Evolutionary conservation across 2,797 vertebrate genomes (phyloP), one percentile per base, ranked within the genome.

Genomic region (Eupleurogrammus muticus): DNA sequence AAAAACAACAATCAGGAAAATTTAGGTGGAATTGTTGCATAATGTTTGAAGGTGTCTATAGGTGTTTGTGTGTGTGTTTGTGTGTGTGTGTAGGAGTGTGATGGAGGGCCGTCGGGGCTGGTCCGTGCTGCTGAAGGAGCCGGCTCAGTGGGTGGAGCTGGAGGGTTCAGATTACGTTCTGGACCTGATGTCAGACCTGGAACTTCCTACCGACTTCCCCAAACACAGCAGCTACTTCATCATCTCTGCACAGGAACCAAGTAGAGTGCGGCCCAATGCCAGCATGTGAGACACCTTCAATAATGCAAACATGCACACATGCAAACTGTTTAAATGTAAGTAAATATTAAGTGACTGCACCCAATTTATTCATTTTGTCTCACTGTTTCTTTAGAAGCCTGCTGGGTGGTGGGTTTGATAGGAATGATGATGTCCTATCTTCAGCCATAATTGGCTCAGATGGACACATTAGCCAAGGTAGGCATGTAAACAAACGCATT

Each of bases 151-250:
- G 97, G 95, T 96, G 0, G 98, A 99, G 87, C 92, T 99, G 66
- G 96, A 97, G 0, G 98, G 98, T n/a, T 97, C 97, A 0, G 98
- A 99, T 89, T 97, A 97, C 0, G 94, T 98, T 48, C 85, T 99
- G 80, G 98, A 99, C 84, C 91, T 99, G 60, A 80, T 99, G 88
- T 97, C 97, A 0, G 94, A 98, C 84, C 90, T 99, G 2, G 98
- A 99, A 89, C 93, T 99, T 66, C 93, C 94, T 11, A 67, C 86
- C 4, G 94, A 94, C 79, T 99, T 99, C 71, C 98, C 97, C 48
- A 95, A 95, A 73, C 96, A 95, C 91, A 97, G 93, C 83, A 96
- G 96, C 64, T 97, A 96, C 89, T 99, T 99, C 89, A 93, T 99
- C 53, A 87, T 98, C 6, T 94, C 96, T 0, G 92, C 95, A 0